Base-by-base conservation (phyloP, 2,797 vertebrate species). In the Tenualosa thibaudeaui region DNA sequence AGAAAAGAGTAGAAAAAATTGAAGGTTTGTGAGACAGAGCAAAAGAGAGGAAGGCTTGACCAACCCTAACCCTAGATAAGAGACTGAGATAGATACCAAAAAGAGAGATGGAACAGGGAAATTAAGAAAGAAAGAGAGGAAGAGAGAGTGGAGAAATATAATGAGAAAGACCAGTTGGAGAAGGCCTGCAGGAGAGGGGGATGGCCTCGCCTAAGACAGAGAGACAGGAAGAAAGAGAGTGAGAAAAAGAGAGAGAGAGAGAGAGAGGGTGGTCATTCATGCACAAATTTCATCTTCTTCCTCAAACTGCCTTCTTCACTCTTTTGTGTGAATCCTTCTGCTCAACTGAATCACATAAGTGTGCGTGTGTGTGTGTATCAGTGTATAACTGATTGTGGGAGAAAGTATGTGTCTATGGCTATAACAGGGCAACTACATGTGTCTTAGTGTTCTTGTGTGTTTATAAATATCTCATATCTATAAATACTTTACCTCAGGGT, bases 291-390 rank as follows among this genome's bases (percentile, higher is more conserved):
- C 46, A 46, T 4, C 46, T 12, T 51, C 9, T 12, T 9, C 19
- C 19, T 22, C 19, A 56, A 3, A 56, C 19, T 56, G 17, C 19
- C 17, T 7, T 56, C 58, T 88, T 89, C 82, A 88, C 83, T 26
- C 83, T 84, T 88, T 90, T 89, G 89, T 92, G 90, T 89, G 84
- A 65, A 81, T 88, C 90, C 90, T 92, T 93, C 82, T 88, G 87
- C 89, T 91, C 86, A 88, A 87, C 85, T 89, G 89, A 86, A 88
- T 88, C 87, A 62, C n/a, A 62, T 7, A 60, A 6, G 22, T n/a
- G 22, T 60, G 22, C 24, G 56, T 60, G 56, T 60, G 56, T 60
- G 56, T n/a, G 56, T 60, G 19, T 60, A 5, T 60, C 19, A n/a
- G 19, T 60, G n/a, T 24, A 3, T 10, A 1, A 24, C 6, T 62